Conservation (phyloP, 2,888 invertebrate species). For the Caenorhabditis sp. region DNA sequence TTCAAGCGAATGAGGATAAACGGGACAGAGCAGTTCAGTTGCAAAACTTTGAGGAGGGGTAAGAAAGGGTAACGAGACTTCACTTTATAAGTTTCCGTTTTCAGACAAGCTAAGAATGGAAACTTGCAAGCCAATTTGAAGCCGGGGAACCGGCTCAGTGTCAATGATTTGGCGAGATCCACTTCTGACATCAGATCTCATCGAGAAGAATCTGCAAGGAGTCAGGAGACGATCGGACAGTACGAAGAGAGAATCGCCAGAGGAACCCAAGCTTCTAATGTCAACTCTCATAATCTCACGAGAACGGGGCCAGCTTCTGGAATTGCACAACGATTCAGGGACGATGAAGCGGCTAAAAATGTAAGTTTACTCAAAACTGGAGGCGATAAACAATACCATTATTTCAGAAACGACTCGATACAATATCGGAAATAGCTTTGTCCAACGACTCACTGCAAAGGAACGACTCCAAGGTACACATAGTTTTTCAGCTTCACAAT, state of each 20-base stretch:
- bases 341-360: conserved; percentile 43
- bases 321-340: conserved; percentile 45
- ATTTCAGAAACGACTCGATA: conserved; percentile 69
- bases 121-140: conserved; percentile 18
- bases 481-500: no score
- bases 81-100: not conserved
- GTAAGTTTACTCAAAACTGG: conserved; percentile 5
- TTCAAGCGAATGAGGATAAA: conserved; percentile 63
- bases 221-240: conserved; percentile 54
- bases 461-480: conserved; percentile 73
- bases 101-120: conserved; percentile 53
- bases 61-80: not conserved
- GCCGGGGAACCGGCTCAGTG: conserved; percentile 26
- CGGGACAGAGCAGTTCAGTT: conserved; percentile 64
- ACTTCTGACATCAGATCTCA: conserved; percentile 24
- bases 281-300: not conserved
- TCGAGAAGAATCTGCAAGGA: conserved; percentile 16
- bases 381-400: not conserved
- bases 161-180: conserved; percentile 32
- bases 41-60: conserved; percentile 63
- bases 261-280: not conserved
- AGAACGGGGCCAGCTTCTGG: conserved; percentile 13
- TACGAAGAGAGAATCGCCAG: conserved; percentile 46
- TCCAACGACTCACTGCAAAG: conserved; percentile 67
- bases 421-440: conserved; percentile 68